Evolutionary conservation across 2,888 invertebrate genomes (phyloP), one percentile per base, ranked within the genome.

Genomic region (Scotopteryx bipunctaria): DNA sequence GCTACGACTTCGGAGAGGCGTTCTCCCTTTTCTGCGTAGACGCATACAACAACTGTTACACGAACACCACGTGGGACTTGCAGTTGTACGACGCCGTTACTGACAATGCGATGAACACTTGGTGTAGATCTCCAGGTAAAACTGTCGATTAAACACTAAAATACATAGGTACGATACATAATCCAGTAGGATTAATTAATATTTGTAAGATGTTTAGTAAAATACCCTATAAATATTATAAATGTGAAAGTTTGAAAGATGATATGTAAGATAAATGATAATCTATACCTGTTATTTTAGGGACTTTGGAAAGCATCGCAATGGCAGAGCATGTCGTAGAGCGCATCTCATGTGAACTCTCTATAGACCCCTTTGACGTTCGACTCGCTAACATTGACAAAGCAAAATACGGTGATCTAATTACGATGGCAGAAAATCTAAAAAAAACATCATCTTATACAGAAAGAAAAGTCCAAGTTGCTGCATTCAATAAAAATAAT

Each of bases 241-340:
- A n/a, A n/a, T n/a, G n/a, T n/a, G n/a, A n/a, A n/a, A n/a, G n/a
- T n/a, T n/a, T n/a, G n/a, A n/a, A n/a, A n/a, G n/a, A n/a, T n/a
- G n/a, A n/a, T n/a, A n/a, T n/a, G n/a, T n/a, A n/a, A n/a, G n/a
- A n/a, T n/a, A n/a, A n/a, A n/a, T n/a, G n/a, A n/a, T n/a, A n/a
- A n/a, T n/a, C n/a, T n/a, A n/a, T n/a, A n/a, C n/a, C n/a, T n/a
- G n/a, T n/a, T 3, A 17, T 48, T 70, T 9, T 62, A 84, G 91
- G 85, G n/a, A 81, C 91, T 0, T 75, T 91, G 2, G 93, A 94
- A 75, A 89, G 77, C 11, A 67, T 93, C 0, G 87, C 86, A 5
- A 81, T 91, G 69, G 81, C 88, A 15, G 94, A 94, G 72, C 76
- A 81, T 40, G 78, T 94, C 5, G 91, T 94, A 92, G 94, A 94